phyloP scores from a whole-genome alignment of 1,140 invertebrate genomes.

The Camponotus floridanus region DNA sequence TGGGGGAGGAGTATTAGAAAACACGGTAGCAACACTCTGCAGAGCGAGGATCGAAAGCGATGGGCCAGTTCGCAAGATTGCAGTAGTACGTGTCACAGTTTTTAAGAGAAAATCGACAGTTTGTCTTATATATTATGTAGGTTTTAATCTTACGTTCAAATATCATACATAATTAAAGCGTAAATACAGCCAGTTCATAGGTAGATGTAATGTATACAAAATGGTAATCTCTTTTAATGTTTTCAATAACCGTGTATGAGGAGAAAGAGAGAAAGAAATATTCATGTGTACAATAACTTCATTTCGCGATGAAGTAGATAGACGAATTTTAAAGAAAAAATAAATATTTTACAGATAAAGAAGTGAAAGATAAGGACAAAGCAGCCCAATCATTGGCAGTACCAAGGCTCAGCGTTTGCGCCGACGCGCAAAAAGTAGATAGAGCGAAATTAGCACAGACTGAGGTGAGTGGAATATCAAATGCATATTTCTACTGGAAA shows the following conservation, averaged over 20 bases:
- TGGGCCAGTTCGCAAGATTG: constrained; percentile 97
- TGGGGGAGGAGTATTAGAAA: constrained; percentile 95
- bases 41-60: constrained; percentile 95
- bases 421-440: constrained; percentile 97
- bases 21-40: constrained; percentile 90
- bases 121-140: constrained; percentile 20
- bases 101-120: not conserved
- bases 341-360: constrained; percentile 88
- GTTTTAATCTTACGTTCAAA: constrained; percentile 5
- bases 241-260: not conserved
- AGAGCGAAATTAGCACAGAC: constrained; percentile 95
- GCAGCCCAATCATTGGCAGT: constrained; percentile 91
- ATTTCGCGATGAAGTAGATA: not conserved
- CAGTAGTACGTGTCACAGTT: constrained; percentile 89
- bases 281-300: constrained; percentile 6
- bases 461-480: constrained; percentile 88
- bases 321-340: constrained; percentile 10
- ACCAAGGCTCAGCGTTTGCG: constrained; percentile 95
- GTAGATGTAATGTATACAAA: not conserved
- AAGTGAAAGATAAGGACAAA: constrained; percentile 91
- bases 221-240: not conserved
- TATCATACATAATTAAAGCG: constrained; percentile 1
- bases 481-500: not conserved
- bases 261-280: too few relatives aligned
- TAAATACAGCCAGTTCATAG: not conserved